Evolutionary conservation across 2,113 vertebrate genomes (phyloP).

Genomic region (Ceyx melanurus): DNA sequence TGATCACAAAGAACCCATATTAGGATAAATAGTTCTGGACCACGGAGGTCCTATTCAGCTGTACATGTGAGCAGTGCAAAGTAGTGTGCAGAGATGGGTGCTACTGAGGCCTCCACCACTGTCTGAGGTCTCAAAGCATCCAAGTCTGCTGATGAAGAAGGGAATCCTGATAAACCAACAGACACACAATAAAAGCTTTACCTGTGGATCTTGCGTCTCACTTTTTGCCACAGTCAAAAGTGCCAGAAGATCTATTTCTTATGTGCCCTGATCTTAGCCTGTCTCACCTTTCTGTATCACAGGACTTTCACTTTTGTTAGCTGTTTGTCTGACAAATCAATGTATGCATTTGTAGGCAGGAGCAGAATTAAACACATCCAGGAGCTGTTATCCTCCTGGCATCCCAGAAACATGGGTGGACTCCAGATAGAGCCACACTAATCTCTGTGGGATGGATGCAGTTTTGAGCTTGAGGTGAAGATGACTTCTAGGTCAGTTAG

Average conservation of each 20-base stretch:
- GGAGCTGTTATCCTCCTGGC: not conserved
- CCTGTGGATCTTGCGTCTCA: rapidly evolving
- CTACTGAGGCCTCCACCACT: not conserved
- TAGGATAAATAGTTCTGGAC: not conserved
- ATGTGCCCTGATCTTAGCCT: not conserved
- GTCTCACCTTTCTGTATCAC: not conserved
- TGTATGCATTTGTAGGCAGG: not conserved
- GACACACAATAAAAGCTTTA: not conserved
- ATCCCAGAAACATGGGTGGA: not conserved
- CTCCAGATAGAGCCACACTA: rapidly evolving
- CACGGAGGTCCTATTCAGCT: rapidly evolving
- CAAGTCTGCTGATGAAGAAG: not conserved
- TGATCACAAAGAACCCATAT: not conserved
- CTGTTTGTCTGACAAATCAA: not conserved
- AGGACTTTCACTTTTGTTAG: not conserved
- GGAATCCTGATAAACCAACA: not conserved
- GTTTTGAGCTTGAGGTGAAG: not conserved
- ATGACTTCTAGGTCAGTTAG: not conserved
- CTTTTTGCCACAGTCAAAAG: not conserved
- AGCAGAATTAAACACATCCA: not conserved
- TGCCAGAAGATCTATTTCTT: not conserved
- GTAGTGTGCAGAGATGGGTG: not conserved
- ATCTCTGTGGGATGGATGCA: not conserved
- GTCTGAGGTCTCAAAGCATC: not conserved
- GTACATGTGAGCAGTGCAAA: not conserved